Evolutionary conservation across 1,140 invertebrate genomes (phyloP).

Genomic region (Drosophila orosa): DNA sequence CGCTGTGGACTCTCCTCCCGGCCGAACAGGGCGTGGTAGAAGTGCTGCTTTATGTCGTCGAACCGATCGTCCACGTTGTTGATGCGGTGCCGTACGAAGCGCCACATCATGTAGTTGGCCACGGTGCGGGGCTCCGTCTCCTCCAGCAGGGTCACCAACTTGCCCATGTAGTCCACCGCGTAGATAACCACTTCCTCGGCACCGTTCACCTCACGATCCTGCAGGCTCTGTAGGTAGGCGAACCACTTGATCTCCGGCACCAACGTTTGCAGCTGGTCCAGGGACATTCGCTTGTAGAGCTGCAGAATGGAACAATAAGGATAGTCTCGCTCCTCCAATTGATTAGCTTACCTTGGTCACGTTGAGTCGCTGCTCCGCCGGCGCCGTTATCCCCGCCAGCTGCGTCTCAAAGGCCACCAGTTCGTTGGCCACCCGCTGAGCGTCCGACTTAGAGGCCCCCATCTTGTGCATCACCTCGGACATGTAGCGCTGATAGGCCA

Average conservation of each 20-base stretch:
- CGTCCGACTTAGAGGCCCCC: slow-evolving; percentile 87
- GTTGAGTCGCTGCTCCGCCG: slow-evolving; percentile 92
- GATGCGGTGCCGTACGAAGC: slow-evolving; percentile 93
- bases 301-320: not conserved
- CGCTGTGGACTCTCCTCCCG: slow-evolving; percentile 93
- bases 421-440: slow-evolving; percentile 88
- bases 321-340: no score
- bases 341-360: slow-evolving; percentile 83
- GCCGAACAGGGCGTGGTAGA: slow-evolving; percentile 89
- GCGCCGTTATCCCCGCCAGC: slow-evolving; percentile 86
- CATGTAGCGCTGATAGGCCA: slow-evolving; percentile 92
- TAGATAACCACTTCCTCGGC: slow-evolving; percentile 83
- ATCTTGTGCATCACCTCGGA: slow-evolving; percentile 88
- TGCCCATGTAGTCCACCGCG: slow-evolving; percentile 84
- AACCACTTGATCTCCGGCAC: slow-evolving; percentile 93
- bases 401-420: slow-evolving; percentile 93
- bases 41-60: slow-evolving; percentile 88
- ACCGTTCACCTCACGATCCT: slow-evolving; percentile 89
- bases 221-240: slow-evolving; percentile 89
- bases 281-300: slow-evolving; percentile 91
- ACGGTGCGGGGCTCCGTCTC: slow-evolving; percentile 85
- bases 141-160: slow-evolving; percentile 84
- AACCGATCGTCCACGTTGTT: slow-evolving; percentile 94
- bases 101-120: slow-evolving; percentile 92
- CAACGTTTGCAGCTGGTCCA: slow-evolving; percentile 88